Percentiles rank a stretch among this genome's conserved stretches.
Evolutionary conservation across 2,888 invertebrate genomes (phyloP).

Genomic region (Caenorhabditis sp.): DNA sequence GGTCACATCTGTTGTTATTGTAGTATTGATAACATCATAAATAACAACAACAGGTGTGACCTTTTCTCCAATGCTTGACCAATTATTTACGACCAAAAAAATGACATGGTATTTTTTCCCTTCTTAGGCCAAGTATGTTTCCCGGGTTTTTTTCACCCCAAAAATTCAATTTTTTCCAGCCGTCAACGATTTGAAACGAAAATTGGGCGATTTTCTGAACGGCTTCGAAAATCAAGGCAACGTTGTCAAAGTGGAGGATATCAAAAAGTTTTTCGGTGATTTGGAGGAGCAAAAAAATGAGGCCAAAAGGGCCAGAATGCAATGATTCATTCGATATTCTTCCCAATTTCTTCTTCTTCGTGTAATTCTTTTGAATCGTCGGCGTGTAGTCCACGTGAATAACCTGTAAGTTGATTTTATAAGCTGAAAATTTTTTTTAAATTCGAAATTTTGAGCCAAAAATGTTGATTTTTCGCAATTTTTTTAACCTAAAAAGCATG

Average conservation of each 20-base stretch:
- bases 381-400: slow-evolving; percentile 38
- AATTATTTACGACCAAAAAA: too few species aligned
- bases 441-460: too few species aligned
- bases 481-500: too few species aligned
- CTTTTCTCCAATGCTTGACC: too few species aligned
- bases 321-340: neutral
- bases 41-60: too few species aligned
- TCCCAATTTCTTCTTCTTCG: slow-evolving; percentile 24
- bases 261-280: slow-evolving; percentile 40
- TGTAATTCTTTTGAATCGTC: slow-evolving; percentile 28
- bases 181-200: slow-evolving; percentile 43
- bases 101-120: too few species aligned
- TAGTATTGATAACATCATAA: too few species aligned
- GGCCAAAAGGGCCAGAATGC: slow-evolving; percentile 5
- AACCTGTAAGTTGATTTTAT: slow-evolving; percentile 16
- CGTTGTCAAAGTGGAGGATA: slow-evolving; percentile 40
- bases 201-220: slow-evolving; percentile 34
- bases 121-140: too few species aligned
- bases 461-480: too few species aligned
- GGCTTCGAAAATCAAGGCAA: slow-evolving; percentile 5
- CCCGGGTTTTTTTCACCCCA: too few species aligned
- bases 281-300: slow-evolving; percentile 14
- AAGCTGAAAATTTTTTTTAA: too few species aligned
- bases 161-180: slow-evolving; percentile 40
- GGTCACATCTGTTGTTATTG: too few species aligned